Conservation (phyloP, 2,888 invertebrate genomes). For the Lamellibrachia satsuma region DNA sequence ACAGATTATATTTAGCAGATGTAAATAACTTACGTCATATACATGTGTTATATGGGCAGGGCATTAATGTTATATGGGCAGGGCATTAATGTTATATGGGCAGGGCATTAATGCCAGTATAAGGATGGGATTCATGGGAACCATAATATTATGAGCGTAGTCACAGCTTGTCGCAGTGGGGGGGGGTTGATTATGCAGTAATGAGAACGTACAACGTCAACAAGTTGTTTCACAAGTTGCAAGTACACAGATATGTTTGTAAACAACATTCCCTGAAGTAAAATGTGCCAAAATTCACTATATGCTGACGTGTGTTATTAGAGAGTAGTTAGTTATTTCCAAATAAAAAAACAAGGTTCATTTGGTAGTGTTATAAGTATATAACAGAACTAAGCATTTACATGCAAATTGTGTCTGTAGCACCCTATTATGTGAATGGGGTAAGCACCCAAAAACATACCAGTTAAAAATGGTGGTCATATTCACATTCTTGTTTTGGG, state of each 20-base stretch:
- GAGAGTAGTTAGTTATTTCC: neutral
- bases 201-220: neutral
- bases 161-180: neutral
- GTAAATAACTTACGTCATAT: neutral
- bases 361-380: neutral
- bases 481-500: no score
- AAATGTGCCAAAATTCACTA: neutral
- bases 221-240: neutral
- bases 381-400: no score
- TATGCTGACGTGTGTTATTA: neutral
- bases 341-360: neutral
- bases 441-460: no score
- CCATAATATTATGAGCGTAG: neutral
- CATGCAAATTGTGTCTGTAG: no score
- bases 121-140: neutral
- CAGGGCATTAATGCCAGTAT: conserved; percentile 1
- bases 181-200: neutral
- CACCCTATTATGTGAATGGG: no score
- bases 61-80: no score
- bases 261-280: neutral
- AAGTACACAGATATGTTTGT: neutral
- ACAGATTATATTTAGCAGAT: neutral
- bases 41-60: neutral
- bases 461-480: no score
- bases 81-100: neutral